Evolutionary conservation across 1,140 invertebrate species (phyloP).

Genomic region (Bombus confusus): DNA sequence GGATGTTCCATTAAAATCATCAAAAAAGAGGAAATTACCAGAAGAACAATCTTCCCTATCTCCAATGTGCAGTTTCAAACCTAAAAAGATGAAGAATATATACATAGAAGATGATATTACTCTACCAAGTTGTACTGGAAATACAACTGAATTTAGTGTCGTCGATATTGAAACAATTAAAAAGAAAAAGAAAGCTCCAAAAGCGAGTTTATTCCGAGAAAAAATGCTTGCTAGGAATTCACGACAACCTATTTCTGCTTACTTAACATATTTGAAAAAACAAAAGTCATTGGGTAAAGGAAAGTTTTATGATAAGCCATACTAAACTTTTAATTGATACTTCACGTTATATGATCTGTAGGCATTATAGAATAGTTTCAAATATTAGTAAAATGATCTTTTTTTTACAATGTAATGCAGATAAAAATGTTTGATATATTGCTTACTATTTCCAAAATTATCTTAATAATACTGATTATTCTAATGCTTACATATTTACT

Average conservation of each 20-base stretch:
- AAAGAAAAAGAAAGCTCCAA: conserved; percentile 41
- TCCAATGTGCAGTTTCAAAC: conserved; percentile 33
- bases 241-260: conserved; percentile 61
- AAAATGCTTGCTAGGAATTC: conserved; percentile 67
- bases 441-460: neutral
- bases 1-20: conserved; percentile 47
- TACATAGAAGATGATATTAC: conserved; percentile 45
- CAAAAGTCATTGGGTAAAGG: conserved; percentile 44
- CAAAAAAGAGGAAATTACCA: conserved; percentile 53
- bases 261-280: conserved; percentile 67
- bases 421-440: neutral
- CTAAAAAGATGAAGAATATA: neutral
- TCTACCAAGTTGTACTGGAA: conserved; percentile 51
- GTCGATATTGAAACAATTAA: conserved; percentile 59
- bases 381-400: neutral
- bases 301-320: conserved; percentile 1
- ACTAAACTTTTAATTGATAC: neutral
- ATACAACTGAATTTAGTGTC: conserved; percentile 67
- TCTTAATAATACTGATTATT: neutral
- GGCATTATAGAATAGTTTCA: neutral
- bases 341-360: neutral
- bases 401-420: too few species aligned
- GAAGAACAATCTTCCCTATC: conserved; percentile 7
- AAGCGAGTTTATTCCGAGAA: conserved; percentile 54
- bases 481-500: neutral